Evolutionary conservation across 30 jellyfish, hydroid and myxozoan genomes (phyloP).

Genomic region (Pelagia noctiluca): DNA sequence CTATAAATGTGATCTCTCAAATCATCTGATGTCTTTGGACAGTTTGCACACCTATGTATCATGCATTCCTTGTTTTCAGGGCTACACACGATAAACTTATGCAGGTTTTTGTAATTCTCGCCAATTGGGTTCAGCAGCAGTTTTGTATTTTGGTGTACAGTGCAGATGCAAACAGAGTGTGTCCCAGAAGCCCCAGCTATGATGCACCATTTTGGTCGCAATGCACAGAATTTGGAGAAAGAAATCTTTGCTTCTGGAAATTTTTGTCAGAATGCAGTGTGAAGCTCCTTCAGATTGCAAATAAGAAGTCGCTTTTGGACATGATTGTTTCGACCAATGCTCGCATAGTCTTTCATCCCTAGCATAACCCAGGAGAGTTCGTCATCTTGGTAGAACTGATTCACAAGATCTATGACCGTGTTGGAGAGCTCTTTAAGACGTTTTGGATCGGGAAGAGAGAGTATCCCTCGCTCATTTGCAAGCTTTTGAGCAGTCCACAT

Average conservation of each 20-base stretch:
- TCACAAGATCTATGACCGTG: neutral
- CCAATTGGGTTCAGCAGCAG: slow-evolving; percentile 34
- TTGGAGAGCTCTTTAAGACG: neutral
- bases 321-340: slow-evolving; percentile 43
- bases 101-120: slow-evolving; percentile 35
- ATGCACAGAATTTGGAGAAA: slow-evolving; percentile 69
- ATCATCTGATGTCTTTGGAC: slow-evolving; percentile 51
- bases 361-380: slow-evolving; percentile 67
- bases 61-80: too few relatives aligned
- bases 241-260: slow-evolving; percentile 61
- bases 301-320: too few relatives aligned
- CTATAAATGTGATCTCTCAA: slow-evolving; percentile 17
- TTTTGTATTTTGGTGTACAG: slow-evolving; percentile 72
- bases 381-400: slow-evolving; percentile 64
- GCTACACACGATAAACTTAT: slow-evolving; percentile 30
- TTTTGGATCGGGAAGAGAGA: slow-evolving; percentile 15
- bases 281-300: slow-evolving; percentile 69
- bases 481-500: slow-evolving; percentile 28
- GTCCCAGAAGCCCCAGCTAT: slow-evolving; percentile 85
- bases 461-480: slow-evolving; percentile 10
- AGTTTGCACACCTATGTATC: slow-evolving; percentile 68
- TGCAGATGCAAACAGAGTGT: slow-evolving; percentile 88
- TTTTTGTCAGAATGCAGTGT: slow-evolving; percentile 40
- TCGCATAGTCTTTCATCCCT: slow-evolving; percentile 68
- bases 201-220: slow-evolving; percentile 83